Conservation (phyloP, 2,797 vertebrate genomes). For the Tiaroga cobitis region DNA sequence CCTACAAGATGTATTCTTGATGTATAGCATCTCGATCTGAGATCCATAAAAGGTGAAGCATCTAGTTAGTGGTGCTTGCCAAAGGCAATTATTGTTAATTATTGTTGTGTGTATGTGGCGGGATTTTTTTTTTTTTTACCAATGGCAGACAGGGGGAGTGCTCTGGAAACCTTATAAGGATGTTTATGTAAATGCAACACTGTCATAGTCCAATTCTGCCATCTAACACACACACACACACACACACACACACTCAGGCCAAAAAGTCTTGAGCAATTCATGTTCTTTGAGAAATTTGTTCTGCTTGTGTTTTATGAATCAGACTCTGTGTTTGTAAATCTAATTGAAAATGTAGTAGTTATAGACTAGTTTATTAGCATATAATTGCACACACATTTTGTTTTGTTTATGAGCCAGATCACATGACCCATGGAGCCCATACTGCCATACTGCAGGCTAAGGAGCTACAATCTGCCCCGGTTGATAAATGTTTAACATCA, state of each 20-base stretch:
- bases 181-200: not conserved
- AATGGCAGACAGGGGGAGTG: not conserved
- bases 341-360: slow-evolving; percentile 7
- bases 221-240: not conserved
- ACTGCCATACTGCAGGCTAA: not conserved
- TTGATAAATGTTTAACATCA: slow-evolving; percentile 11
- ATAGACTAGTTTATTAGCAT: not conserved
- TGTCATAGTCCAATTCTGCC: not conserved
- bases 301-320: slow-evolving; percentile 1
- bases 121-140: not conserved
- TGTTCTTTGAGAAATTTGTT: not conserved
- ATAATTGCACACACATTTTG: not conserved
- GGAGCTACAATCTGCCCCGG: not conserved
- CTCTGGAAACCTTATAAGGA: not conserved
- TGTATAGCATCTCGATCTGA: not conserved
- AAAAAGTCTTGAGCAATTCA: not conserved
- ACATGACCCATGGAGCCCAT: not conserved
- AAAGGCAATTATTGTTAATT: no score
- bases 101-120: not conserved
- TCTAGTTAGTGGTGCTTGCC: not conserved
- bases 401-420: slow-evolving; percentile 7
- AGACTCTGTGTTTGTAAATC: not conserved
- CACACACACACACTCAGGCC: no score
- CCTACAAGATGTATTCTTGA: not conserved
- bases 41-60: not conserved